These are phyloP conservation scores for Dunckerocampus dactyliophorus DNA, from an alignment of 2,113 vertebrate genomes.

Conservation along the genomic window DNA sequence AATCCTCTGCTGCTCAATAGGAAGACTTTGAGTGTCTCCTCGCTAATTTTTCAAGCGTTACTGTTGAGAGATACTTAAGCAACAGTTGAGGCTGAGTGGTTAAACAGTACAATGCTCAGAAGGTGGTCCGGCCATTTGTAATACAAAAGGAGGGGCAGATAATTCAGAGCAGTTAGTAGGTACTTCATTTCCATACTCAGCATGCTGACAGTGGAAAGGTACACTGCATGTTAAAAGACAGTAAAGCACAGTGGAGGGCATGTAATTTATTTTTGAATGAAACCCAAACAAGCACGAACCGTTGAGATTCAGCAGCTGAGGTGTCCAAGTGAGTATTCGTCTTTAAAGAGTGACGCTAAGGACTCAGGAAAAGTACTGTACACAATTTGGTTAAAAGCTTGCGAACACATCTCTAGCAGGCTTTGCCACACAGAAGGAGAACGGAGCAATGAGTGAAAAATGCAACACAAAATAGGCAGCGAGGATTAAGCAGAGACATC, in stretches of 20 bases:
- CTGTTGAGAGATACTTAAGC: neutral
- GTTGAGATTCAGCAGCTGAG: neutral
- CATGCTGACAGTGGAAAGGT: slow-evolving; percentile 11
- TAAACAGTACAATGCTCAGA: neutral
- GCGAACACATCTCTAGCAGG: neutral
- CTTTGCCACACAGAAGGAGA: neutral
- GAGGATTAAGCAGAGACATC: slow-evolving; percentile 21
- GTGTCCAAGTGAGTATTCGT: slow-evolving; percentile 5
- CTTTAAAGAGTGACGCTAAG: neutral
- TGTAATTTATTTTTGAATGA: neutral
- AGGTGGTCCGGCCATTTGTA: slow-evolving; percentile 17
- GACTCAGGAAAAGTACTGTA: too few relatives aligned
- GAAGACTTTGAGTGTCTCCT: neutral
- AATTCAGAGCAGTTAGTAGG: slow-evolving; percentile 1
- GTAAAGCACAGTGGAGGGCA: slow-evolving; percentile 6
- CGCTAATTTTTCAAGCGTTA: neutral
- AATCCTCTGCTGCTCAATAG: too few relatives aligned
- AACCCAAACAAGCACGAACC: slow-evolving; percentile 23
- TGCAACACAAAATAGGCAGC: slow-evolving; percentile 11
- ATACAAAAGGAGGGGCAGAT: slow-evolving; percentile 21
- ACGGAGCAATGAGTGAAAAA: slow-evolving; percentile 6
- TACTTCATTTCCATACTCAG: slow-evolving; percentile 30
- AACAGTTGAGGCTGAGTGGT: neutral
- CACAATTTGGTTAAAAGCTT: too few relatives aligned
- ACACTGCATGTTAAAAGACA: neutral